Conservation (phyloP, 2,113 vertebrate genomes). For the Ascaphus truei region DNA sequence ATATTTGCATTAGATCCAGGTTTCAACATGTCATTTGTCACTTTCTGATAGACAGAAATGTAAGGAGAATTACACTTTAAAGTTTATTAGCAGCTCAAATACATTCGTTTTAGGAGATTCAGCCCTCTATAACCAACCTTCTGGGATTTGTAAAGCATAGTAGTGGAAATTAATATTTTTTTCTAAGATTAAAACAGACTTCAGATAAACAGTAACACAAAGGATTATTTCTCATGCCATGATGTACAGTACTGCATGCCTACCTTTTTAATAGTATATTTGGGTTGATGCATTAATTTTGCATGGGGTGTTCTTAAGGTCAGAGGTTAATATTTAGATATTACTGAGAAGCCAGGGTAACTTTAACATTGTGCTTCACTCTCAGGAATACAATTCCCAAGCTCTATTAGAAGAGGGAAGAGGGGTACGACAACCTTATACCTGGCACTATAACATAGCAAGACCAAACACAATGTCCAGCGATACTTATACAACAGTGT, state of each 20-base stretch:
- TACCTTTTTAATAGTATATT: too few relatives aligned
- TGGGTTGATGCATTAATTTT: too few relatives aligned
- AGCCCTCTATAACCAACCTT: neutral
- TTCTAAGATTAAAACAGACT: conserved; percentile 3
- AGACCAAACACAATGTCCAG: too few relatives aligned
- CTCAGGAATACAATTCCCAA: too few relatives aligned
- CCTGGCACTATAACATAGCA: too few relatives aligned
- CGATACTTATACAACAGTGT: too few relatives aligned
- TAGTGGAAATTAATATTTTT: conserved; percentile 41
- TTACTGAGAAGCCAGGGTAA: too few relatives aligned
- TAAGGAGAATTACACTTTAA: conserved; percentile 69
- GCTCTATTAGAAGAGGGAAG: too few relatives aligned
- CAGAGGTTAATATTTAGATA: too few relatives aligned
- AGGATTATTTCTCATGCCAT: neutral
- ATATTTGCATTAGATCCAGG: conserved; percentile 69
- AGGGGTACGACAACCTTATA: too few relatives aligned
- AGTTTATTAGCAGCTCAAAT: conserved; percentile 64
- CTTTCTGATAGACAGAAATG: conserved; percentile 69
- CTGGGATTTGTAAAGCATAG: conserved; percentile 49
- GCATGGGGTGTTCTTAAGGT: too few relatives aligned
- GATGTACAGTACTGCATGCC: neutral
- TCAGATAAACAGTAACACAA: conserved; percentile 33
- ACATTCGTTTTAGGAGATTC: conserved; percentile 43
- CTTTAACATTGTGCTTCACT: too few relatives aligned
- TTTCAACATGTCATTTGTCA: conserved; percentile 63